Conservation (phyloP, 2,888 invertebrate genomes). For the Sclerodermus sp. region DNA sequence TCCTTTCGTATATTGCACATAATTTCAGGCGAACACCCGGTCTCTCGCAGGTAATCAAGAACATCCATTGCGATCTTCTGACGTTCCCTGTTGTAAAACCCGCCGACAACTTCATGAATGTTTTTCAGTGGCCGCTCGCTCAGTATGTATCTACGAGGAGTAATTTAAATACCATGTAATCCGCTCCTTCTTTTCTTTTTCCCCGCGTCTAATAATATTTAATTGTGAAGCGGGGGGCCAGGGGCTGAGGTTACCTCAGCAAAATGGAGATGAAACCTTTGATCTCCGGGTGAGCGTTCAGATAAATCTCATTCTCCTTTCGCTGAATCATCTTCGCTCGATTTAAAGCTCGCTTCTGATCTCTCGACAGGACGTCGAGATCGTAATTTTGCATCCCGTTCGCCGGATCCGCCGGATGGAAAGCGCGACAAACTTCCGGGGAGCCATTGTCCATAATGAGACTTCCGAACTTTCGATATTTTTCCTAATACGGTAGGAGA, state of each 20-base stretch:
- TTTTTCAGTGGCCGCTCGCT: conserved; percentile 19
- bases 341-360: conserved; percentile 31
- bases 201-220: conserved; percentile 3
- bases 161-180: neutral
- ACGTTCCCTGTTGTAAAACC: conserved; percentile 34
- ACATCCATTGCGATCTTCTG: conserved; percentile 29
- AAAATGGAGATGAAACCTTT: conserved; percentile 34
- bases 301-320: conserved; percentile 34
- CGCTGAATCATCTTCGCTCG: conserved; percentile 22
- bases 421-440: conserved; percentile 11
- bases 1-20: conserved; percentile 22
- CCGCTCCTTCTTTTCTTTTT: neutral
- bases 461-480: no score
- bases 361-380: conserved; percentile 25
- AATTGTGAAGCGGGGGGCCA: conserved; percentile 4
- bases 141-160: conserved; percentile 28
- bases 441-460: neutral
- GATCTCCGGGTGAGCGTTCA: conserved; percentile 38
- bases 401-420: conserved; percentile 38
- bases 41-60: conserved; percentile 24
- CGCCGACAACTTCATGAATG: conserved; percentile 31
- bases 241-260: conserved; percentile 34
- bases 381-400: conserved; percentile 35
- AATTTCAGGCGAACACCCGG: conserved; percentile 12
- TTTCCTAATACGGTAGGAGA: no score